Evolutionary conservation across 2,113 vertebrate species (phyloP).

Genomic region (Piaya cayana): DNA sequence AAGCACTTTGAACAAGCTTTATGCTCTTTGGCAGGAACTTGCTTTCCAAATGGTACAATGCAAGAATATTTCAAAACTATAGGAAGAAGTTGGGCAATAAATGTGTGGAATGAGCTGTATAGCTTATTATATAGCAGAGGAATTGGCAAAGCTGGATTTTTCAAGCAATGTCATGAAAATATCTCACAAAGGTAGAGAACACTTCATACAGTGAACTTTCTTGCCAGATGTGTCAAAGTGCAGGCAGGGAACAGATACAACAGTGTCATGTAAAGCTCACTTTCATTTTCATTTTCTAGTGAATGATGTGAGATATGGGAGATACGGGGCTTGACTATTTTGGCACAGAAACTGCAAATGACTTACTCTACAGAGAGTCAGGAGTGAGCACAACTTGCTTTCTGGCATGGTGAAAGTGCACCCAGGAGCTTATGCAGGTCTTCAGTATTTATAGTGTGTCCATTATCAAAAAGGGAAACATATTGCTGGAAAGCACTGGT

Average conservation of each 20-base stretch:
- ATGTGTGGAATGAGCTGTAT: not conserved
- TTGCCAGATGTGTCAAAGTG: slow-evolving; percentile 75
- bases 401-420: not conserved
- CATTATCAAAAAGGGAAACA: not conserved
- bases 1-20: not conserved
- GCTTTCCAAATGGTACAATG: not conserved
- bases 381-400: not conserved
- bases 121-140: not conserved
- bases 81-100: not conserved
- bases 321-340: not conserved
- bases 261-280: not conserved
- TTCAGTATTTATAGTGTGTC: not conserved
- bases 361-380: not conserved
- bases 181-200: not conserved
- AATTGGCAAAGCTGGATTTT: not conserved
- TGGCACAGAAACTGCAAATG: not conserved
- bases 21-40: not conserved
- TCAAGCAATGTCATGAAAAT: not conserved
- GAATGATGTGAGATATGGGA: not conserved
- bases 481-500: not conserved
- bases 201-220: not conserved
- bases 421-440: not conserved
- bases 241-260: slow-evolving; percentile 51
- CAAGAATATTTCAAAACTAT: not conserved
- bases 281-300: not conserved